Conservation (phyloP, 2,113 vertebrate genomes). For the Bubalus kerabau region DNA sequence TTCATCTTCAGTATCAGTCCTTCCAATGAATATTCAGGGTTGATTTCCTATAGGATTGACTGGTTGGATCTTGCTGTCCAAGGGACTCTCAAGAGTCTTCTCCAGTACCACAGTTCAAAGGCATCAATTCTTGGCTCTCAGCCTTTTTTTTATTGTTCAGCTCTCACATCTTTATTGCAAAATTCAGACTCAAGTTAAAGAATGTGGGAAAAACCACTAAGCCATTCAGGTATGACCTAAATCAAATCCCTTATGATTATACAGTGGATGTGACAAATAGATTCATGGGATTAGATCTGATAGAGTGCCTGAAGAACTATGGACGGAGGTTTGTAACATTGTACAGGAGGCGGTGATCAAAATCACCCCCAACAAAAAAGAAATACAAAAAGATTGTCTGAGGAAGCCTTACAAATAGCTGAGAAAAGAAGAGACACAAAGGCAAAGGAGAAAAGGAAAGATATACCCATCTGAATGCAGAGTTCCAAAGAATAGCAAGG, state of each 20-base stretch:
- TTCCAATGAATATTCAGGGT: neutral
- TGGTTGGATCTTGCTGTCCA: neutral
- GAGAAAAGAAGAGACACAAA: neutral
- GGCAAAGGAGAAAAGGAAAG: neutral
- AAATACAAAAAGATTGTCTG: neutral
- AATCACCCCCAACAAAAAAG: neutral
- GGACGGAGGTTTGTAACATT: neutral
- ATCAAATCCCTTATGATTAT: neutral
- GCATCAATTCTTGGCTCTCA: neutral
- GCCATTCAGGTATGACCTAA: neutral
- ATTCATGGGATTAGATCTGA: neutral
- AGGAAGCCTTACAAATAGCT: neutral
- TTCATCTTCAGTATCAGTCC: neutral
- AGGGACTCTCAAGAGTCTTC: neutral
- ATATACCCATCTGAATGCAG: neutral
- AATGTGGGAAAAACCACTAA: neutral
- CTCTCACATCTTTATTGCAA: neutral
- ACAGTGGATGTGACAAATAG: neutral
- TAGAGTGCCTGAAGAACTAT: neutral
- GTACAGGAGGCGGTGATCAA: neutral
- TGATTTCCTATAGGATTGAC: neutral
- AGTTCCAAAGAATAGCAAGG: neutral
- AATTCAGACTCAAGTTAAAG: neutral
- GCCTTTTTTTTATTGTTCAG: neutral
- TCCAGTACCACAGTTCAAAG: neutral